Evolutionary conservation across 2,113 vertebrate species (phyloP), one percentile per base, ranked within the genome.

Genomic region (Chamaea fasciata): DNA sequence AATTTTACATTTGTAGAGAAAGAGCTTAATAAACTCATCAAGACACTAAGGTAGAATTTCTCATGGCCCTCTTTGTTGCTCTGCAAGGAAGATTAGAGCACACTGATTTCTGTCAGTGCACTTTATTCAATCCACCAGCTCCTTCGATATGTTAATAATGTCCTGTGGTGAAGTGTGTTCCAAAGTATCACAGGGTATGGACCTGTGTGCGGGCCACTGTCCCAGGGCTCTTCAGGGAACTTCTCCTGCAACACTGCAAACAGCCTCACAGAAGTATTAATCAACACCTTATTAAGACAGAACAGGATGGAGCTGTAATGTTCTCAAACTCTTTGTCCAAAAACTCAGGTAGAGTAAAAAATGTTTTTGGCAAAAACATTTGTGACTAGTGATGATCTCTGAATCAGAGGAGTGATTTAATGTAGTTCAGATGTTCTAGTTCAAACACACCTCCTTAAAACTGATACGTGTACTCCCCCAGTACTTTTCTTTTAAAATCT

Each of bases 201-300:
- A 46, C 39, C 28, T 27, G 1, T 4, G 0, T 13, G 15, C 83
- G 28, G 33, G 24, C 3, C 2, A 1, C 27, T 33, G 28, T 88
- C 55, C 23, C 18, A 65, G 23, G 10, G 12, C 62, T 88, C 75
- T 65, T 79, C 49, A 65, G 17, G 13, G 20, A 83, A 39, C 20
- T 65, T 63, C 65, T 67, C n/a, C 74, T 57, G 24, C 22, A 73
- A 18, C 4, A 1, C 15, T 44, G 50, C 21, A 57, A 83, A 41
- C 31, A 41, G 4, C 49, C 46, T 50, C 50, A 73, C 23, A 19
- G 23, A 15, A 39, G 5, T 23, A 27, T 35, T 50, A 28, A 19
- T 3, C 28, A 4, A 35, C 7, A 27, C 12, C 23, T 79, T 47
- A 50, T 9, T 71, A 22, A 73, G 17, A 26, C 2, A 77, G 31